Conservation (phyloP, 1,140 invertebrate genomes). For the Temnothorax longispinosus region DNA sequence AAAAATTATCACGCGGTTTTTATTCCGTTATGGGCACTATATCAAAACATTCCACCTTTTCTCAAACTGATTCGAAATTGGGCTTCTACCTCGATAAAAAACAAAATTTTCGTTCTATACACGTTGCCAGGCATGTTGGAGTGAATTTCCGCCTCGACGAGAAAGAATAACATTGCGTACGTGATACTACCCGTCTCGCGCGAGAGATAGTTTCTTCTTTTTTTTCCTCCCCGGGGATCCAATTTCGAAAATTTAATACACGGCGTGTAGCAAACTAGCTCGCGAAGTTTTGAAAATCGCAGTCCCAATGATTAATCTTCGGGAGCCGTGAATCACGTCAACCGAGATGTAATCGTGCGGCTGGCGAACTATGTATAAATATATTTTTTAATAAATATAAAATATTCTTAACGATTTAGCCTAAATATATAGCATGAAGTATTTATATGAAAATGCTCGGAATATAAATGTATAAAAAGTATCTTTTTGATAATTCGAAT, state of each 20-base stretch:
- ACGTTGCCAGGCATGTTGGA: slow-evolving; percentile 31
- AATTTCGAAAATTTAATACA: slow-evolving; percentile 54
- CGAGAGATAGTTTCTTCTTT: slow-evolving; percentile 25
- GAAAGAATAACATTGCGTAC: slow-evolving; percentile 59
- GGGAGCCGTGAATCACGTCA: not conserved
- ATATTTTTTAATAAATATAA: not conserved
- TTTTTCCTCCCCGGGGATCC: slow-evolving; percentile 38
- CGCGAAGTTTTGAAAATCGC: slow-evolving; percentile 45
- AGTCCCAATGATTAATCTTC: slow-evolving; percentile 43
- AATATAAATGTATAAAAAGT: not conserved
- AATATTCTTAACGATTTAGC: not conserved
- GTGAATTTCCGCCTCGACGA: slow-evolving; percentile 42
- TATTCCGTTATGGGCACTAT: not conserved
- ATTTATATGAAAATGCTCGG: not conserved
- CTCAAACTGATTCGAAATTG: slow-evolving; percentile 17
- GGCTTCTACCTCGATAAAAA: slow-evolving; percentile 35
- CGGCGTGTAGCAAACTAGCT: slow-evolving; percentile 31
- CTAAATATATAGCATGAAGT: not conserved
- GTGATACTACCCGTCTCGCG: slow-evolving; percentile 34
- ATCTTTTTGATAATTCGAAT: not conserved
- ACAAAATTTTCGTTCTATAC: slow-evolving; percentile 40
- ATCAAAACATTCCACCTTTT: not conserved
- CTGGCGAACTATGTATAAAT: not conserved
- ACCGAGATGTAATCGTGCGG: not conserved
- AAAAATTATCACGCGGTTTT: slow-evolving; percentile 9